Evolutionary conservation across 2,888 invertebrate species (phyloP), one percentile per base, ranked within the genome.

Genomic region (Pollenia griseotomentosa): DNA sequence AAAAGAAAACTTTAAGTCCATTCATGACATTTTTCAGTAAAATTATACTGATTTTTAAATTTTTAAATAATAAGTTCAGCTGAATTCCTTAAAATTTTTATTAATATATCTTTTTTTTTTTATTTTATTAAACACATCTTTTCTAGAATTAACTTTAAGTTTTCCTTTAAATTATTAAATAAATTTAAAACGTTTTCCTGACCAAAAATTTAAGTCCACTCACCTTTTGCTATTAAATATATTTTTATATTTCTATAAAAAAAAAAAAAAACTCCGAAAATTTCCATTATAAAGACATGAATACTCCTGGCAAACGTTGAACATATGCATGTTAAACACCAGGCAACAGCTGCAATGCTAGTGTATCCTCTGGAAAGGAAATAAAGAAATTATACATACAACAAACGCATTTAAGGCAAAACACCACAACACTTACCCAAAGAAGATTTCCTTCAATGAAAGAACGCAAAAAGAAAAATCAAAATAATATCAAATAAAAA

Each of bases 231-330:
- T 66, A 78, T 82, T 74, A 82, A 66, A 61, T 51, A 55, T 68
- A 40, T 74, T 68, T 74, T n/a, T 19, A 5, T 55, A 14, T 53
- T 19, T 23, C 46, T 33, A 23, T n/a, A 61, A 57, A 42, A 73
- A 77, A 57, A 42, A 73, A 77, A 86, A 80, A 74, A 57, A 46
- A 4, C 44, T 9, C 9, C 12, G 33, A 75, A 78, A 79, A 86
- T 86, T 77, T 71, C 70, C 80, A 81, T 85, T 75, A 75, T 85
- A 81, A 81, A 85, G 57, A 57, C 42, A 63, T 70, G 68, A 63
- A 70, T 63, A 63, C 48, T 74, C 42, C 19, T 57, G 46, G 19
- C 55, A 71, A 81, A 81, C 40, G 55, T 59, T 16, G 59, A 71
- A 77, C 80, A 81, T 71, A 71, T 33, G 33, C 33, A 33, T 85